Conservation (phyloP, 2,888 invertebrate species). For the Lasioglossum villosulum region DNA sequence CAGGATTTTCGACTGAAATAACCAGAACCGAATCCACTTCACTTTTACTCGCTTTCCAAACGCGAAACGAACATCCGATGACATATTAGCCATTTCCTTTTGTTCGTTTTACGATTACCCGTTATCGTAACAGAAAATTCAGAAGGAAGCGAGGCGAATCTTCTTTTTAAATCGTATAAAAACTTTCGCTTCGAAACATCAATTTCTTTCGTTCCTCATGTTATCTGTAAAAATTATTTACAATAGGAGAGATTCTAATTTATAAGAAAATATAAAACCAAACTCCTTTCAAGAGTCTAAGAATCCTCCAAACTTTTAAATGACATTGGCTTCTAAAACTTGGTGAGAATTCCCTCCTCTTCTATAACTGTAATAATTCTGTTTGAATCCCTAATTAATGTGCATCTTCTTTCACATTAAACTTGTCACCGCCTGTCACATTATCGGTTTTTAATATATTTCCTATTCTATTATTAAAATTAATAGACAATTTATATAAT, state of each 20-base stretch:
- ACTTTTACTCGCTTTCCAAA: slow-evolving; percentile 44
- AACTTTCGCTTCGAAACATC: not conserved
- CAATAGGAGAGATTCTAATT: not conserved
- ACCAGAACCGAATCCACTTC: slow-evolving; percentile 51
- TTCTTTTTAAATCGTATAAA: not conserved
- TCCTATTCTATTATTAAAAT: not conserved
- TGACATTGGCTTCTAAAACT: not conserved
- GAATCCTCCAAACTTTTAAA: not conserved
- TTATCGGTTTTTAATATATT: not conserved
- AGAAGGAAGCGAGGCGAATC: not conserved
- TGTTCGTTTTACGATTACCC: slow-evolving; percentile 15
- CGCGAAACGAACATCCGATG: slow-evolving; percentile 41
- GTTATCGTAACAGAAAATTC: slow-evolving; percentile 10
- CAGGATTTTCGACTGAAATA: slow-evolving; percentile 51
- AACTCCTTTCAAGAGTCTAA: not conserved
- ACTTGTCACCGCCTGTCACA: not conserved
- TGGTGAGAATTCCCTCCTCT: not conserved
- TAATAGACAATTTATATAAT: too few species aligned
- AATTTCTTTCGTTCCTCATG: not conserved
- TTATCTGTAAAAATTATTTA: not conserved
- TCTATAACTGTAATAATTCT: not conserved
- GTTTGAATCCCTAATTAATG: not conserved
- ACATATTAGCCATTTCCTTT: slow-evolving; percentile 18
- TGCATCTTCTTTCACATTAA: not conserved
- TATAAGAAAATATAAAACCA: not conserved